Conservation (phyloP, 2,113 vertebrate species). For the Takifugu flavidus region DNA sequence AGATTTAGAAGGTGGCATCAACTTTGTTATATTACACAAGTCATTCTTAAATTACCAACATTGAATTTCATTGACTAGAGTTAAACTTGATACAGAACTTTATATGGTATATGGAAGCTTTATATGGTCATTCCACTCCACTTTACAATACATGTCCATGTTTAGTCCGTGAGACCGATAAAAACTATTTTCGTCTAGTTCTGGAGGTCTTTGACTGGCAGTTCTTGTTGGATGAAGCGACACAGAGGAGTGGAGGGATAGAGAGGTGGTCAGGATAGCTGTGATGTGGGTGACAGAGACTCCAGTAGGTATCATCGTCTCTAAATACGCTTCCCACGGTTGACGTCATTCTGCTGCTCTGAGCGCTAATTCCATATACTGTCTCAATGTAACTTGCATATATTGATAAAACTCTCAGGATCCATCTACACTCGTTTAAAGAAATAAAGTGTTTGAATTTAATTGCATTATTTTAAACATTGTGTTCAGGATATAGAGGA, state of each 20-base stretch:
- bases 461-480: too few relatives aligned
- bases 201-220: conserved; percentile 42
- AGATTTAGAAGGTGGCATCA: background rate
- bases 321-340: background rate
- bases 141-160: conserved; percentile 39
- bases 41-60: background rate
- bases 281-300: background rate
- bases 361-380: too few relatives aligned
- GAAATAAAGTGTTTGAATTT: too few relatives aligned
- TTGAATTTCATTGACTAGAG: background rate
- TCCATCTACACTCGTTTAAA: too few relatives aligned
- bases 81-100: conserved; percentile 17
- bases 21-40: background rate
- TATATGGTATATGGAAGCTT: conserved; percentile 3
- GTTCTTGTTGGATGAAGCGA: conserved; percentile 37
- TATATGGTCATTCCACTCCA: conserved; percentile 13
- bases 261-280: background rate
- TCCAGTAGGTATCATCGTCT: conserved; percentile 16
- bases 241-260: background rate
- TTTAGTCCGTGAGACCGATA: conserved; percentile 34
- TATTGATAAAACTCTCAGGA: too few relatives aligned
- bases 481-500: too few relatives aligned
- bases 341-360: background rate
- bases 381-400: too few relatives aligned
- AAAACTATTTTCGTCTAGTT: conserved; percentile 38